Evolutionary conservation across 2,797 vertebrate genomes (phyloP), one percentile per base, ranked within the genome.

Genomic region (Hyperoplus immaculatus): DNA sequence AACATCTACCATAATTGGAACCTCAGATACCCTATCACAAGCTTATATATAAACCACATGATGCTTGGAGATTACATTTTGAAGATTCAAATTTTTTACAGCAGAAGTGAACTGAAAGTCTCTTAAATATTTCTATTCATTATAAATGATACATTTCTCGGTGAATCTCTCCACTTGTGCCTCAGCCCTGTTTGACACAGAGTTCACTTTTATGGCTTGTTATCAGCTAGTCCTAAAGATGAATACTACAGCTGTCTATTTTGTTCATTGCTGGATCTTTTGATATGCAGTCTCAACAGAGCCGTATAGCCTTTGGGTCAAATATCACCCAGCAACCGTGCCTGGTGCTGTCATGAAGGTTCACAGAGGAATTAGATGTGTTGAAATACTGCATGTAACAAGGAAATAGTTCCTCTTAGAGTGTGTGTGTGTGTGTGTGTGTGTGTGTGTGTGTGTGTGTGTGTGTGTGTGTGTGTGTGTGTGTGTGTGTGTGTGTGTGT

Each of bases 321-420:
- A 46, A 46, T 50, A 56, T 83, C 81, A 54, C 58, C 61, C 70
- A 55, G 56, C 72, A 80, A 65, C 77, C 71, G 59, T 18, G 45
- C 63, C 51, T 71, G 62, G 15, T 58, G 64, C 57, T 46, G 13
- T 63, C 68, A 70, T 36, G 0, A 39, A 55, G 59, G 49, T 58
- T 62, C 67, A 54, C 46, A 21, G 29, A 58, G 55, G 49, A 58
- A 66, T 54, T 56, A 57, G 41, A 59, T 58, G 50, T 55, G 43
- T 56, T 14, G 5, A 18, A 29, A 29, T 29, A 29, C 29, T 29
- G 29, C 29, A 29, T 29, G 4, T 12, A 46, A 3, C 6, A 15
- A 13, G 43, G 45, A 45, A 68, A 41, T 6, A 50, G 29, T 47
- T 45, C 1, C 18, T 21, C 11, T 5, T 47, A 16, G 54, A 11